Evolutionary conservation across 1,140 invertebrate genomes (phyloP).

Genomic region (Drosophila lowei): DNA sequence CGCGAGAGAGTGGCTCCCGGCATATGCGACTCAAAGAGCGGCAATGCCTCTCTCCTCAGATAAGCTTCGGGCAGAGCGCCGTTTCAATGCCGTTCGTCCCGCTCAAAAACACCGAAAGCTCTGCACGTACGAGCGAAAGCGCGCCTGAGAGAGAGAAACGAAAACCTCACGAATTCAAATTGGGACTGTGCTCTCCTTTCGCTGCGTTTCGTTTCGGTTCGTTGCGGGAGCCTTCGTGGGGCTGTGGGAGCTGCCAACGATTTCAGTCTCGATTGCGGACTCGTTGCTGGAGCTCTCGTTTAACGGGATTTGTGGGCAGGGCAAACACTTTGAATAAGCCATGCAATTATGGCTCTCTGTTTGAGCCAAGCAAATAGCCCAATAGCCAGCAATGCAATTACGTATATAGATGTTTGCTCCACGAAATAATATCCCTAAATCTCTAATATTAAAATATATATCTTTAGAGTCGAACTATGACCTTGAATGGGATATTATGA

Average conservation of each 20-base stretch:
- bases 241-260: constrained; percentile 7
- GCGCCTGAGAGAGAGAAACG: too few species aligned
- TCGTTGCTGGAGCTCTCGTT: constrained; percentile 1
- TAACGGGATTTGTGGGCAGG: not conserved
- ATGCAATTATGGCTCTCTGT: constrained; percentile 6
- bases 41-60: not conserved
- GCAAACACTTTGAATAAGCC: constrained; percentile 5
- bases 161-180: too few species aligned
- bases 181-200: constrained; percentile 20
- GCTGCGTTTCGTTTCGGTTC: not conserved
- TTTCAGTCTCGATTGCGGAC: constrained; percentile 30
- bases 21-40: too few species aligned
- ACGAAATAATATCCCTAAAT: too few species aligned
- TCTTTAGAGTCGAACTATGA: too few species aligned
- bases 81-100: constrained; percentile 46
- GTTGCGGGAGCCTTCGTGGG: not conserved
- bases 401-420: not conserved
- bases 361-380: constrained; percentile 8
- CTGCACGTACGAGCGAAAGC: too few species aligned
- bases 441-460: too few species aligned
- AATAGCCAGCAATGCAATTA: constrained; percentile 4
- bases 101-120: not conserved
- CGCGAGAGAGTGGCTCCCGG: too few species aligned
- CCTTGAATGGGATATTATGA: too few species aligned
- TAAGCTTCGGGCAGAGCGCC: constrained; percentile 6